Percentiles rank a stretch among this genome's conserved stretches.
These are phyloP conservation scores for Palloptera scutellata DNA, from an alignment of 2,888 invertebrate genomes.

Conservation along the genomic window DNA sequence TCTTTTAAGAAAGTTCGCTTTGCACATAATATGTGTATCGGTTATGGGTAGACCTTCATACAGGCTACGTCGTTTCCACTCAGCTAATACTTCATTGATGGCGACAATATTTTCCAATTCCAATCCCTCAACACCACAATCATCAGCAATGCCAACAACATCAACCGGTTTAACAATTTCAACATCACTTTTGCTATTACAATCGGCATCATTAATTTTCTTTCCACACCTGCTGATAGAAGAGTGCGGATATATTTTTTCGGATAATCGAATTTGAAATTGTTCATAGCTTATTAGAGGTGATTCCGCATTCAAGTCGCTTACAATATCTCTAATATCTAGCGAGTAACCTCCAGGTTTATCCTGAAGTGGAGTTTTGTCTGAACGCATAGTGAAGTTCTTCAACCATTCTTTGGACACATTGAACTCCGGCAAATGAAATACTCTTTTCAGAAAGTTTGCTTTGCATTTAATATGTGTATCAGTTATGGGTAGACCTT, in stretches of 20 bases:
- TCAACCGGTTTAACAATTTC: slow-evolving; percentile 3
- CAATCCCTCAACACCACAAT: not conserved
- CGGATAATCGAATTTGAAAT: not conserved
- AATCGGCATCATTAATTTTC: not conserved
- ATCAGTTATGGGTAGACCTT: not conserved
- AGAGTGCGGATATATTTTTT: not conserved
- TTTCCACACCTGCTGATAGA: not conserved
- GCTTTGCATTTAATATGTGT: not conserved
- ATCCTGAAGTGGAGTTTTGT: too few species aligned
- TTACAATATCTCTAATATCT: not conserved
- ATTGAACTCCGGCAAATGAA: too few species aligned
- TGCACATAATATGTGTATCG: not conserved
- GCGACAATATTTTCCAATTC: too few species aligned
- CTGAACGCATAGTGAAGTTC: too few species aligned
- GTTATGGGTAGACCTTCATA: not conserved
- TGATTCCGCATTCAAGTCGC: not conserved
- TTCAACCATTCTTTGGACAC: not conserved
- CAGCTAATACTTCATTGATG: slow-evolving; percentile 5
- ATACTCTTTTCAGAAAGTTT: too few species aligned
- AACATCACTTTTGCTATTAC: slow-evolving; percentile 15
- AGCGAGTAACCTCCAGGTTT: not conserved
- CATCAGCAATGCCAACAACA: slow-evolving; percentile 13
- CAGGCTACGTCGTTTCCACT: not conserved
- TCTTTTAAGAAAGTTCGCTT: not conserved
- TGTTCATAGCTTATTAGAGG: not conserved